These are phyloP conservation scores for Chironomus tepperi DNA, from an alignment of 1,140 invertebrate species.

Conservation along the genomic window DNA sequence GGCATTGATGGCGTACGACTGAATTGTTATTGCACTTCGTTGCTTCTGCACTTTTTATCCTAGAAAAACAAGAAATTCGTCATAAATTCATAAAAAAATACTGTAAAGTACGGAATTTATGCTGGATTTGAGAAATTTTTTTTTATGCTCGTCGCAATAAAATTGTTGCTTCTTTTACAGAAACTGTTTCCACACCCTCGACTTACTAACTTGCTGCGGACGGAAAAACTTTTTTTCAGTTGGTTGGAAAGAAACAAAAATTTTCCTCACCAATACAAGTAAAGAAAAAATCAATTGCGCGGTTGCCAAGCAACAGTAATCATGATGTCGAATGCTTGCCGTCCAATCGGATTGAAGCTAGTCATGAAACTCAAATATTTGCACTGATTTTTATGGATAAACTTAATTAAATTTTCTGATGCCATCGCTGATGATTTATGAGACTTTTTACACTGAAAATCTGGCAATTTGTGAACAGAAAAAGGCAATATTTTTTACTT, in stretches of 20 bases:
- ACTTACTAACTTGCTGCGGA: no score
- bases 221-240: no score
- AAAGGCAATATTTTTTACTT: not conserved
- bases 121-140: not conserved
- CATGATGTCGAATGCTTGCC: not conserved
- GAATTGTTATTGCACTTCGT: not conserved
- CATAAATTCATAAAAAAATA: conserved; percentile 16
- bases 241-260: no score
- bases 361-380: not conserved
- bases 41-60: conserved; percentile 17
- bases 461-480: not conserved
- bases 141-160: not conserved
- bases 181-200: not conserved
- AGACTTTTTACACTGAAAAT: not conserved
- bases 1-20: conserved; percentile 20
- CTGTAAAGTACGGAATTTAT: not conserved
- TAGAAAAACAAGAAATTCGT: not conserved
- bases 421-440: not conserved
- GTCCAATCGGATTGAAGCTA: not conserved
- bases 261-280: not conserved
- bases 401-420: conserved; percentile 3
- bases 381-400: not conserved
- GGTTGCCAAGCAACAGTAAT: not conserved
- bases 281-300: not conserved
- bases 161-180: not conserved